Percentiles rank a stretch among this genome's conserved stretches.
Conservation (phyloP, 2,113 vertebrate species). For the Donacobius atricapilla region DNA sequence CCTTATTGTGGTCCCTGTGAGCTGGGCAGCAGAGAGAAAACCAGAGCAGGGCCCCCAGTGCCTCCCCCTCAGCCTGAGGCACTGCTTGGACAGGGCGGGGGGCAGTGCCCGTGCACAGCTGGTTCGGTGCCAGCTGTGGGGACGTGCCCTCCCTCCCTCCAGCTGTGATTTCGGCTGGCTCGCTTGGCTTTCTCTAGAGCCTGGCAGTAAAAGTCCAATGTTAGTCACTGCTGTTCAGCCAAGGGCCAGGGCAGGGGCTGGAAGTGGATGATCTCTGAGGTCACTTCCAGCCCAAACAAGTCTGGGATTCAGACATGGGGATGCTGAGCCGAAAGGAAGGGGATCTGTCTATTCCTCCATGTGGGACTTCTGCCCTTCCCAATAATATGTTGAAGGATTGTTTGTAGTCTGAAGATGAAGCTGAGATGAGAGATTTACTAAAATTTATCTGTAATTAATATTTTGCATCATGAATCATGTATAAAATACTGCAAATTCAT, state of each 20-base stretch:
- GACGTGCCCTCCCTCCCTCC: neutral
- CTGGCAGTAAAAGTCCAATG: fast-evolving
- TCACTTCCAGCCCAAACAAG: neutral
- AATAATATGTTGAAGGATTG: neutral
- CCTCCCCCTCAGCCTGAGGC: neutral
- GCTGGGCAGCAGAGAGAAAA: neutral
- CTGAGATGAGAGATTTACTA: neutral
- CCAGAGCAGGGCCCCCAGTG: neutral
- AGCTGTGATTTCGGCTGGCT: fast-evolving
- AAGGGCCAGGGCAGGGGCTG: neutral
- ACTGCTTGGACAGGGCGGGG: neutral
- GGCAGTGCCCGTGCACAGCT: neutral
- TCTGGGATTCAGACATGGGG: fast-evolving
- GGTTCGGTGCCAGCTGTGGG: neutral
- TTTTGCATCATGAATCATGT: constrained; percentile 50
- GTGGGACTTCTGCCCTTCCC: neutral
- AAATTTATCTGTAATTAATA: constrained; percentile 59
- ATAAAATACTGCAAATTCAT: constrained; percentile 38
- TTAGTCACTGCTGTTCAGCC: neutral
- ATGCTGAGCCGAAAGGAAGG: neutral
- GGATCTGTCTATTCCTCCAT: fast-evolving
- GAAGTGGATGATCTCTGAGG: neutral
- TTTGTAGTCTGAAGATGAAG: constrained; percentile 36
- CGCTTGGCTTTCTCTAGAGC: neutral
- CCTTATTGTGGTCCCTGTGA: neutral